phyloP scores from a whole-genome alignment of 2,888 invertebrate species.

The Adelognathus sp. region DNA sequence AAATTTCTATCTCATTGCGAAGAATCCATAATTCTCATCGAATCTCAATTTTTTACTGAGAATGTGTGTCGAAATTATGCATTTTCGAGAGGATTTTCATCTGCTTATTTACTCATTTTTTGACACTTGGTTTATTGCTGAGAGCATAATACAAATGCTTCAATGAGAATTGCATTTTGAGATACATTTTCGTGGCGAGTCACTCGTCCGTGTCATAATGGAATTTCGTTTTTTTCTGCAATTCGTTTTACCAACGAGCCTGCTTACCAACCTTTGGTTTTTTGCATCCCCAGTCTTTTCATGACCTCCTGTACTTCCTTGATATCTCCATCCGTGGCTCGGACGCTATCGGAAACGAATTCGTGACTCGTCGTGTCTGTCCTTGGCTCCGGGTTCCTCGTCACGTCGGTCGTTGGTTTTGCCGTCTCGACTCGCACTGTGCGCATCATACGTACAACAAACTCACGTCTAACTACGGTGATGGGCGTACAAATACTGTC shows the following conservation, averaged over 20 bases:
- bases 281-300: conserved; percentile 87
- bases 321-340: conserved; percentile 86
- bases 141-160: neutral
- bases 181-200: neutral
- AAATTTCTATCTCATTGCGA: no score
- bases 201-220: neutral
- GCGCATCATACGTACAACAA: conserved; percentile 59
- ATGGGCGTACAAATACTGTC: neutral
- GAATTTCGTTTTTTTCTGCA: neutral
- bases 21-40: no score
- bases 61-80: no score
- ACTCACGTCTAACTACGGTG: conserved; percentile 10
- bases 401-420: conserved; percentile 20
- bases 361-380: conserved; percentile 83
- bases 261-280: conserved; percentile 82
- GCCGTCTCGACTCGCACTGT: conserved; percentile 72
- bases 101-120: no score
- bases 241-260: neutral
- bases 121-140: no score
- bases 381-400: conserved; percentile 23
- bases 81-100: no score
- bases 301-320: conserved; percentile 90
- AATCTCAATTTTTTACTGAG: no score
- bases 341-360: conserved; percentile 90
- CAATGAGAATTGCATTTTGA: neutral